Evolutionary conservation across 2,888 invertebrate genomes (phyloP), one percentile per base, ranked within the genome.

Genomic region (Pollenia labialis): DNA sequence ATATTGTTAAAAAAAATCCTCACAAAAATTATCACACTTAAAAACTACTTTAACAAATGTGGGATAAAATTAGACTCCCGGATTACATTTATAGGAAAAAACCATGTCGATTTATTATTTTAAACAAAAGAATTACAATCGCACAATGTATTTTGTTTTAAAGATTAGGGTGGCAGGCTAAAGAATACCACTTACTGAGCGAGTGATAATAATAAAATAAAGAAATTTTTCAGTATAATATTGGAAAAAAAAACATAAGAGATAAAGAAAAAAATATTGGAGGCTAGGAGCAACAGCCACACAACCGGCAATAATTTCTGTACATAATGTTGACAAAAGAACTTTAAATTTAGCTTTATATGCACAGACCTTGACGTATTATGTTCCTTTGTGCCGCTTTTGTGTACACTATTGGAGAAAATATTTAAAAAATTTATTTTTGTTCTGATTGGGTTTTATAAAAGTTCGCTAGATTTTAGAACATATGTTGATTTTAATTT

Each of bases 1-100:
- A 16, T 32, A 32, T 23, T 6, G 42, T 52, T 7, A n/a, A 52
- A 10, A 42, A 62, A 62, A 66, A 32, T 32, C 16, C 23, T 12
- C 48, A 48, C 4, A 46, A 40, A 18, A 23, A 44, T 50, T 50
- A 74, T 52, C 46, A 54, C 12, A 10, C 32, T 62, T 23, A 71
- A 42, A 52, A 54, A 46, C 12, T 68, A 48, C 4, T 4, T 46
- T 18, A 40, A 46, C 12, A 48, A 60, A 14, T 14, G 16, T n/a
- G 23, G 32, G 64, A 76, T 66, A 76, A 75, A 52, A 64, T 42
- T 6, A 23, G 54, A 54, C 62, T 54, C 76, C 64, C 44, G 58
- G n/a, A 75, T 48, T 50, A 54, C 16, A 32, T 32, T 2, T 50
- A 14, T 1, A 42, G 18, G 3, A 46, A 50, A 46, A 62, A 50